Evolutionary conservation across 2,888 invertebrate species (phyloP).

Genomic region (Thymelicus acteon): DNA sequence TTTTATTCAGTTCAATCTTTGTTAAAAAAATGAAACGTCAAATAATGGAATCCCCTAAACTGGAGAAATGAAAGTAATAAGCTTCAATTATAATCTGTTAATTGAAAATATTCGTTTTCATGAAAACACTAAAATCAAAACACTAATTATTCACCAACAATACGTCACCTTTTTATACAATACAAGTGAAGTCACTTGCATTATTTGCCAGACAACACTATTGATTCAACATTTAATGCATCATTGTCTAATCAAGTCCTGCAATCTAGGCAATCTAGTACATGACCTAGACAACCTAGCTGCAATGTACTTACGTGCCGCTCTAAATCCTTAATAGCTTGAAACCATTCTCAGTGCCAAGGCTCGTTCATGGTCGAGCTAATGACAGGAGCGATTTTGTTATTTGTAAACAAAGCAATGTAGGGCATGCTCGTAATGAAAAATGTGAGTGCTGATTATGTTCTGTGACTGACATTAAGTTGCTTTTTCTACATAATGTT

Average conservation of each 20-base stretch:
- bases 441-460: neutral
- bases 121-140: too few relatives aligned
- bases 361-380: constrained; percentile 18
- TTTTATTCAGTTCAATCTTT: too few relatives aligned
- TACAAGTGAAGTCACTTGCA: neutral
- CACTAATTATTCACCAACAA: too few relatives aligned
- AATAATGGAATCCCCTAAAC: too few relatives aligned
- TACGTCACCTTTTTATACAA: too few relatives aligned
- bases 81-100: too few relatives aligned
- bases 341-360: constrained; percentile 22
- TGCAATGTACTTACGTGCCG: neutral
- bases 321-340: constrained; percentile 15
- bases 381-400: constrained; percentile 19
- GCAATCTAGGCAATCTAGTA: constrained; percentile 2
- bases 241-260: constrained; percentile 8
- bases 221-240: neutral
- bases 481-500: neutral
- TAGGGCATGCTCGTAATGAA: constrained; percentile 4
- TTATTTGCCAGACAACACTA: neutral
- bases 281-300: constrained; percentile 10
- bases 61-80: too few relatives aligned
- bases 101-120: too few relatives aligned
- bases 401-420: constrained; percentile 20
- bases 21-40: too few relatives aligned
- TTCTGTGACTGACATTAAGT: too few relatives aligned